phyloP scores from a whole-genome alignment of 2,113 vertebrate genomes.

The Oreotrochilus melanogaster region DNA sequence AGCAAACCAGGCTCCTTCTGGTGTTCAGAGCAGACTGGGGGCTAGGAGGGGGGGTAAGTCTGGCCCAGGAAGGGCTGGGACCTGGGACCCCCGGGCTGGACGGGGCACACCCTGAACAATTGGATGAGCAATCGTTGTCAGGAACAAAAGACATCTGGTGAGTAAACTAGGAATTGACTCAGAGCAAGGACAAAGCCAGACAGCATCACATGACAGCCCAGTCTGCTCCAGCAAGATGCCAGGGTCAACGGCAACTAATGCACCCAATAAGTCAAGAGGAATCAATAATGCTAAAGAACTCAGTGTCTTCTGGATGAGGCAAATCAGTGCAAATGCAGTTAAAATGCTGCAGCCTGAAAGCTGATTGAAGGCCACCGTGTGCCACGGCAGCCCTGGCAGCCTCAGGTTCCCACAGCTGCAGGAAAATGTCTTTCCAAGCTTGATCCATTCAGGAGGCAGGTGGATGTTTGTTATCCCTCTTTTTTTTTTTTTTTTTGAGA shows the following conservation, averaged over 20 bases:
- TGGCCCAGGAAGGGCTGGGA: not conserved
- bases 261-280: conserved; percentile 50
- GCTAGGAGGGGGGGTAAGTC: not conserved
- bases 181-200: conserved; percentile 40
- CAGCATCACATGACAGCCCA: not conserved
- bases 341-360: not conserved
- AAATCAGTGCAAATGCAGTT: conserved; percentile 54
- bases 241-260: conserved; percentile 69
- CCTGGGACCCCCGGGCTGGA: not conserved
- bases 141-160: conserved; percentile 57
- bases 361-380: not conserved
- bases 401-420: not conserved
- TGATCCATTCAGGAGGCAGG: not conserved
- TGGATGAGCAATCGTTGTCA: conserved; percentile 6
- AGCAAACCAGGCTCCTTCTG: conserved; percentile 7
- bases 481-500: not conserved
- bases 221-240: conserved; percentile 49
- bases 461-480: not conserved
- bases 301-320: not conserved
- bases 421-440: not conserved
- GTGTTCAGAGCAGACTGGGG: not conserved
- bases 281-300: conserved; percentile 76
- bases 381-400: not conserved
- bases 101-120: not conserved
- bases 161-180: not conserved